A percentile compares a stretch with the other conserved stretches of the same genome.
These are phyloP conservation scores for Rhinoptilus africanus DNA, from an alignment of 2,113 vertebrate genomes.

Conservation along the genomic window DNA sequence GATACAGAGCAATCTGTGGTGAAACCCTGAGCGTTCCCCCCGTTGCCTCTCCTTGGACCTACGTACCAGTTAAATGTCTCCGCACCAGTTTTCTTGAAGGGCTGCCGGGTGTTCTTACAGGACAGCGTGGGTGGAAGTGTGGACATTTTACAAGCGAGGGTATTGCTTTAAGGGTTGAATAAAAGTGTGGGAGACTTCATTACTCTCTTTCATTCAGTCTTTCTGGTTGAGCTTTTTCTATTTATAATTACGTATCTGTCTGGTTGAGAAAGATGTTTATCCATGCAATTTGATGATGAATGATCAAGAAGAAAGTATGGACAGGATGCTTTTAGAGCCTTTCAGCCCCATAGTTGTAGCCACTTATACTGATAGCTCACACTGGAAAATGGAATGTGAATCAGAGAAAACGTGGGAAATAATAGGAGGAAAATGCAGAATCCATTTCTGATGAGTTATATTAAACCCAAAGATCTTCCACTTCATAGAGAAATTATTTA, in stretches of 20 bases:
- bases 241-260: slow-evolving; percentile 35
- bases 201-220: slow-evolving; percentile 13
- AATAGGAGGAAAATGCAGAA: slow-evolving; percentile 37
- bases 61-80: neutral
- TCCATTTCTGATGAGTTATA: slow-evolving; percentile 51
- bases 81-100: neutral
- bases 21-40: neutral
- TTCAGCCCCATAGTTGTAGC: slow-evolving; percentile 4
- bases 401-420: neutral
- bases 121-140: neutral
- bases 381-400: slow-evolving; percentile 3
- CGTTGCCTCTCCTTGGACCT: neutral
- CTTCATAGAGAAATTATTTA: slow-evolving; percentile 71
- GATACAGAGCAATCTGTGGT: neutral
- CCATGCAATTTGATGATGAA: neutral
- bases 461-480: slow-evolving; percentile 64
- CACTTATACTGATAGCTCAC: slow-evolving; percentile 35
- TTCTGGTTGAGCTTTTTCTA: slow-evolving; percentile 14
- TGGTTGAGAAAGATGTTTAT: slow-evolving; percentile 42
- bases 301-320: slow-evolving; percentile 33
- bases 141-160: neutral
- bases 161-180: slow-evolving; percentile 1
- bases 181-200: neutral
- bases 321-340: slow-evolving; percentile 34
- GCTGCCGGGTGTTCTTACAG: neutral